Base-by-base conservation (phyloP, 2,113 vertebrate genomes). In the Lagopus leucura region DNA sequence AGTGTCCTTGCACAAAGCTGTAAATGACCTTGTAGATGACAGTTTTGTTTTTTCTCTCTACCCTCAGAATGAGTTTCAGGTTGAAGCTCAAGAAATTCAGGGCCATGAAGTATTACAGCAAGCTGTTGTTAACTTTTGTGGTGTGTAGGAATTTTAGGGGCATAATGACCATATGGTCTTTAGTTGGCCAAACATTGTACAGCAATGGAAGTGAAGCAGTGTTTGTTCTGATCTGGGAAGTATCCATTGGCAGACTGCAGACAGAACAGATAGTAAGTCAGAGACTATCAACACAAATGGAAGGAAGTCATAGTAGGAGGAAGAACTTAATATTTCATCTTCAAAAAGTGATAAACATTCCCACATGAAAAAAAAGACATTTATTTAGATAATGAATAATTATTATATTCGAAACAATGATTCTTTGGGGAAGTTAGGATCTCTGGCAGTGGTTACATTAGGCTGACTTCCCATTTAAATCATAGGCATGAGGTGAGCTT, bases 291-390 rank as follows among this genome's bases (percentile, higher is more conserved):
- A 95, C 92, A 96, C 15, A 94, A 95, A 90, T 72, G 86, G 96
- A 93, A 95, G 92, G 93, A 92, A 94, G 80, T 89, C 78, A 92
- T 45, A 70, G 73, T 75, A 90, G 70, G 43, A 94, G 83, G 95
- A 93, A 96, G 90, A 78, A 88, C 83, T 6, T 90, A 95, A 93
- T 96, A 95, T 93, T 94, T 96, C 90, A 93, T 92, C 77, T 92
- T 96, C 90, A 90, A 57, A 93, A 96, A 70, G 36, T 75, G 66
- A 92, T 96, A 94, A 96, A 96, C 94, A 94, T 96, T 96, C 90
- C 92, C 90, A 96, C 0, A 30, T 95, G 80, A 82, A 96, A 94
- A 30, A 30, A 58, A 88, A 89, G 90, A 89, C 73, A 72, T 86
- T 94, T 78, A 89, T 94, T 95, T 77, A 82, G 32, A 32, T 89